Conservation (phyloP, 2,113 vertebrate species). For the Otolemur garnettii region DNA sequence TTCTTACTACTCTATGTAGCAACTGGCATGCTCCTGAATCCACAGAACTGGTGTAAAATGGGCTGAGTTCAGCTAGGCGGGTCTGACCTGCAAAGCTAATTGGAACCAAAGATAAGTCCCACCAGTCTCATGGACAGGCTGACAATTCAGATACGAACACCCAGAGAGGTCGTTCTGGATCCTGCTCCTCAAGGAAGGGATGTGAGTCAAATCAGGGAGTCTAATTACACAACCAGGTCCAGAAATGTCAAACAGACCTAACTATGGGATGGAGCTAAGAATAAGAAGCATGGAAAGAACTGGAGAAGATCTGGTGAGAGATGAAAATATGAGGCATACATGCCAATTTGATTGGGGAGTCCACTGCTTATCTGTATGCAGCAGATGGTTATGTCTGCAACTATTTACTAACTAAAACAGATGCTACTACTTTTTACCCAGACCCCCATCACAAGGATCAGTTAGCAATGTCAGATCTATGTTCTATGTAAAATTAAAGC, state of each 20-base stretch:
- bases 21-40: background rate
- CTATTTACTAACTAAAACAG: background rate
- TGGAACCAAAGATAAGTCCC: background rate
- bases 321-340: background rate
- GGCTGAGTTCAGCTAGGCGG: background rate
- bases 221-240: background rate
- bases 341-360: background rate
- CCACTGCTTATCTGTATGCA: background rate
- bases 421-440: background rate
- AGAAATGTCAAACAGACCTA: background rate
- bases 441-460: background rate
- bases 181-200: background rate
- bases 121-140: background rate
- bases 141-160: background rate
- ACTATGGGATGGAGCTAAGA: background rate
- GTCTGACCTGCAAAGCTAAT: background rate
- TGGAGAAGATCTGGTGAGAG: background rate
- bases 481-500: background rate
- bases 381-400: background rate
- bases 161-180: background rate
- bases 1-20: background rate
- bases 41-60: slow-evolving; percentile 18
- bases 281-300: background rate
- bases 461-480: background rate
- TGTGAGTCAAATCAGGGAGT: background rate